Evolutionary conservation across 2,113 vertebrate genomes (phyloP), one percentile per base, ranked within the genome.

Genomic region (Rallus limicola): DNA sequence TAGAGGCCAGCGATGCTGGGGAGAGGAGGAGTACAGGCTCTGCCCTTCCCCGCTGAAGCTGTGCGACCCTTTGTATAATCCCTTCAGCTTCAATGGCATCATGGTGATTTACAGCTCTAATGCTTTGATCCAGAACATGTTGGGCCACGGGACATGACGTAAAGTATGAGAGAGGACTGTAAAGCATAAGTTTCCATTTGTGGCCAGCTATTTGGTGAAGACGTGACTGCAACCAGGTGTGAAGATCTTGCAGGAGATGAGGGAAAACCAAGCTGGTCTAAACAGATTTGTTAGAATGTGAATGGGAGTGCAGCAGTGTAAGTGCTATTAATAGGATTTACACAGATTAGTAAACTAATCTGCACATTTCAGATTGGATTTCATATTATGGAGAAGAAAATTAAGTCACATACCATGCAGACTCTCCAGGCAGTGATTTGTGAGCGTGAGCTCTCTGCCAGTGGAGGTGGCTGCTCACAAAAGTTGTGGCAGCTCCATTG

Each of bases 281-380:
- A 92, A 48, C 3, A 59, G 95, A 79, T 92, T 89, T 92, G 92
- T 86, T 79, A 87, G 86, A 89, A 91, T 5, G 91, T 87, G 95
- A 95, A 95, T 70, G 81, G 91, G 91, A 94, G 86, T 3, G 4
- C 63, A 26, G 88, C 86, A 79, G 83, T 2, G 14, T 91, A 91
- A 95, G 59, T 68, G 81, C 95, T 93, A 85, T 96, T 95, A 96
- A 93, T 96, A 93, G 96, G 96, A 96, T 97, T 97, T 96, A 74
- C 88, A 96, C 83, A 93, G 95, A 96, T 96, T 94, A 96, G 88
- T 89, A 86, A 93, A 93, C 91, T 94, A 96, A 96, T 95, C 95
- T 94, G 83, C 85, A 91, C 83, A 93, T 96, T 96, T 95, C 88
- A 91, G 93, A 92, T 94, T 95, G 96, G 86, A 96, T 97, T 97